These are phyloP conservation scores for Arctopsyche grandis DNA, from an alignment of 1,140 invertebrate genomes.

Conservation along the genomic window DNA sequence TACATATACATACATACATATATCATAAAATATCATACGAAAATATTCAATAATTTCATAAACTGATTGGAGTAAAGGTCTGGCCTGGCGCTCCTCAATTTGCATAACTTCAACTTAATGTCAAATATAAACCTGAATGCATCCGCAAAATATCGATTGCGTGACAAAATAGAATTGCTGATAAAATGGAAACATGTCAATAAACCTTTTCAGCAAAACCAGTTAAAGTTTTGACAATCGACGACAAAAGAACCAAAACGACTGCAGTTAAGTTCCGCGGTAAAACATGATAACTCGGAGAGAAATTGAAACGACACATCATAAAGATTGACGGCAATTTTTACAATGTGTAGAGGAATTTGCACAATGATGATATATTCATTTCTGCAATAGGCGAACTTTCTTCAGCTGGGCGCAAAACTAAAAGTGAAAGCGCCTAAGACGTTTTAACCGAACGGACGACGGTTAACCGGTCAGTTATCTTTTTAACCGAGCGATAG, in stretches of 20 bases:
- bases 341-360: not conserved
- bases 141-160: too few relatives aligned
- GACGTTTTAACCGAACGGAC: constrained; percentile 35
- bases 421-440: constrained; percentile 43
- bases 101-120: too few relatives aligned
- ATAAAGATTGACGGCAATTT: too few relatives aligned
- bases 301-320: not conserved
- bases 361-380: constrained; percentile 8
- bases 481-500: not conserved
- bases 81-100: too few relatives aligned
- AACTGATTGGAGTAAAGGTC: too few relatives aligned
- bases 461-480: constrained; percentile 21
- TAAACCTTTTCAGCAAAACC: not conserved
- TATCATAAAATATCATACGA: too few relatives aligned
- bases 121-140: too few relatives aligned
- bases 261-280: too few relatives aligned
- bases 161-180: not conserved
- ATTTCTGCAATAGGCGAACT: constrained; percentile 31
- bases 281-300: too few relatives aligned
- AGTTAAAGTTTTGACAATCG: not conserved
- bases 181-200: not conserved
- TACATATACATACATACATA: too few relatives aligned
- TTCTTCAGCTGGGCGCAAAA: constrained; percentile 30
- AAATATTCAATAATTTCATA: too few relatives aligned
- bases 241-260: not conserved